Conservation (phyloP, 2,113 vertebrate species). For the Lepus timidus region DNA sequence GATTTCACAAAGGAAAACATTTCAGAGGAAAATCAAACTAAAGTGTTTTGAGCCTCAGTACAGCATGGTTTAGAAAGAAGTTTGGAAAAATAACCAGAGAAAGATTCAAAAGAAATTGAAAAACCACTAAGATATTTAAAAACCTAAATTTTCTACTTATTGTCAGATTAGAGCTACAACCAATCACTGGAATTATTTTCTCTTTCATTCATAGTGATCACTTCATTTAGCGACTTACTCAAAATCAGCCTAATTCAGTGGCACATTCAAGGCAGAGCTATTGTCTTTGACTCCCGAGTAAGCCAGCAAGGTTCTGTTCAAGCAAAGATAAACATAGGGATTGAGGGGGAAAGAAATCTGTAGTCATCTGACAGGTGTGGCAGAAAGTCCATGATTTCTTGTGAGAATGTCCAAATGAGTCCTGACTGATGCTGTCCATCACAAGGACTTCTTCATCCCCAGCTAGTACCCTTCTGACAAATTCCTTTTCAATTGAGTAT, state of each 20-base stretch:
- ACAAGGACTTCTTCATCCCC: not conserved
- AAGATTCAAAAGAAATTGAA: not conserved
- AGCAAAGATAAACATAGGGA: not conserved
- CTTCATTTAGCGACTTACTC: not conserved
- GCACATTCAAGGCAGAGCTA: not conserved
- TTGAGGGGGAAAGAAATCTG: not conserved
- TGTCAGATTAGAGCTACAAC: conserved; percentile 2
- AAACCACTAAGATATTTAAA: not conserved
- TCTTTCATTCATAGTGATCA: not conserved
- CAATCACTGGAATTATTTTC: not conserved
- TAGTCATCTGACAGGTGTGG: not conserved
- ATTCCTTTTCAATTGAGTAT: not conserved
- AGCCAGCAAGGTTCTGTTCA: not conserved
- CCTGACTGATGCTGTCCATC: not conserved
- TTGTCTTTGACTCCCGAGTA: not conserved
- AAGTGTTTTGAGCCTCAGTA: not conserved
- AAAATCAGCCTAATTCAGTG: not conserved
- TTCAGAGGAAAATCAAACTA: conserved; percentile 51
- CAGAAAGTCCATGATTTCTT: not conserved
- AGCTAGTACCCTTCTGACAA: not conserved
- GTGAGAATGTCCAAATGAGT: not conserved
- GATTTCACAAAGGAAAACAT: conserved; percentile 46
- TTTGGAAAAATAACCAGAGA: conserved; percentile 10
- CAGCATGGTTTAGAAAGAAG: not conserved
- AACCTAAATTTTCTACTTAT: conserved; percentile 10